phyloP scores from a whole-genome alignment of 2,888 invertebrate species.

The Euspilapteryx auroguttella region DNA sequence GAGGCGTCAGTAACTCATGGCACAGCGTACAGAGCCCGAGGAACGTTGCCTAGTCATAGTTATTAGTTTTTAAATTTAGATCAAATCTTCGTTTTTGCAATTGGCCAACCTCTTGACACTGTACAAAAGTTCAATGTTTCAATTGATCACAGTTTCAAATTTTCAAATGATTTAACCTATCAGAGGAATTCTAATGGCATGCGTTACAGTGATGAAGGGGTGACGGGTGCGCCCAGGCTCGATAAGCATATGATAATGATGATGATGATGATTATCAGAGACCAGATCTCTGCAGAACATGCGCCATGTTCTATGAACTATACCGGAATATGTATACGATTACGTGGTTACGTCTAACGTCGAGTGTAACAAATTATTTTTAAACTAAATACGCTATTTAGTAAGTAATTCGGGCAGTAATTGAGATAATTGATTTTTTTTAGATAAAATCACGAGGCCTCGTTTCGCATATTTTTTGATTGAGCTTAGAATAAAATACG shows the following conservation, averaged over 20 bases:
- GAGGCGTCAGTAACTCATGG: too few relatives aligned
- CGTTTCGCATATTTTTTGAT: conserved; percentile 33
- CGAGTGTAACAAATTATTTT: conserved; percentile 59
- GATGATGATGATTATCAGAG: too few relatives aligned
- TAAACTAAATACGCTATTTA: conserved; percentile 52
- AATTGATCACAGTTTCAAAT: conserved; percentile 23
- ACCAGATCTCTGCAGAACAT: too few relatives aligned
- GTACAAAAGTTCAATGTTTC: conserved; percentile 24
- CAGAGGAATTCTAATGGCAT: too few relatives aligned
- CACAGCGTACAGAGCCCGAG: too few relatives aligned
- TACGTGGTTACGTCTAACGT: conserved; percentile 57
- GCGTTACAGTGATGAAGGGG: too few relatives aligned
- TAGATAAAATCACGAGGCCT: too few relatives aligned
- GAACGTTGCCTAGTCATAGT: too few relatives aligned
- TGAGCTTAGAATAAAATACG: conserved; percentile 42
- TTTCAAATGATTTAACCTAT: too few relatives aligned
- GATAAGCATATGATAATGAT: too few relatives aligned
- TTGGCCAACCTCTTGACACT: conserved; percentile 60
- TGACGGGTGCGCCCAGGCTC: too few relatives aligned
- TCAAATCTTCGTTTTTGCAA: conserved; percentile 64
- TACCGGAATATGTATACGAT: conserved; percentile 60
- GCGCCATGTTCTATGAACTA: conserved; percentile 36
- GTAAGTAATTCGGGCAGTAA: conserved; percentile 29
- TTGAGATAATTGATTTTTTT: too few relatives aligned
- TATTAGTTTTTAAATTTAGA: conserved; percentile 37